A percentile compares a stretch with the other conserved stretches of the same genome.
Evolutionary conservation across 2,113 vertebrate species (phyloP).

Genomic region (Cryptotis parvus): DNA sequence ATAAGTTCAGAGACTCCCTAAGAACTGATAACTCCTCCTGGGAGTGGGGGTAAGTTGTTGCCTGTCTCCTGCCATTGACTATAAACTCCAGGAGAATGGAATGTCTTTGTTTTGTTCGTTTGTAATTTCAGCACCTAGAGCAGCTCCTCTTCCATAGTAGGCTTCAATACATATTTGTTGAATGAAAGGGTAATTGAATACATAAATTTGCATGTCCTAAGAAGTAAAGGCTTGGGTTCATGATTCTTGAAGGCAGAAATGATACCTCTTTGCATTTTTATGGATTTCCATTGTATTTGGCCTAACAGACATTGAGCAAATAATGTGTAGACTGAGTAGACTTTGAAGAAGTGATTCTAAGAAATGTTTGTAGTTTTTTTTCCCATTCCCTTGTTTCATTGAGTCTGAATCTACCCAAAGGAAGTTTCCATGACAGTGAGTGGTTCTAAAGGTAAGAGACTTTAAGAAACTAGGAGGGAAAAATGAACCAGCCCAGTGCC

Average conservation of each 20-base stretch:
- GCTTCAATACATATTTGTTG: background rate
- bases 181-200: background rate
- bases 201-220: background rate
- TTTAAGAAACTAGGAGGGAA: constrained; percentile 26
- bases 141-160: background rate
- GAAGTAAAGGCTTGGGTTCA: background rate
- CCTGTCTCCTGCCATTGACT: background rate
- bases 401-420: background rate
- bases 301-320: background rate
- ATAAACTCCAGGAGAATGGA: background rate
- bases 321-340: background rate
- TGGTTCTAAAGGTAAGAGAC: constrained; percentile 1
- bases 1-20: background rate
- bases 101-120: background rate
- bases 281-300: background rate
- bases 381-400: background rate
- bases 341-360: background rate
- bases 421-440: background rate
- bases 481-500: too few species aligned
- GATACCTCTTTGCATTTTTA: background rate
- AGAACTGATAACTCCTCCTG: too few species aligned
- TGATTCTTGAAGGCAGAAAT: background rate
- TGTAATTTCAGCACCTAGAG: background rate
- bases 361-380: background rate
- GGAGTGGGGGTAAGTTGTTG: background rate